Evolutionary conservation across 64 coral and sea anemone species (phyloP).

Genomic region (Montipora foliosa): DNA sequence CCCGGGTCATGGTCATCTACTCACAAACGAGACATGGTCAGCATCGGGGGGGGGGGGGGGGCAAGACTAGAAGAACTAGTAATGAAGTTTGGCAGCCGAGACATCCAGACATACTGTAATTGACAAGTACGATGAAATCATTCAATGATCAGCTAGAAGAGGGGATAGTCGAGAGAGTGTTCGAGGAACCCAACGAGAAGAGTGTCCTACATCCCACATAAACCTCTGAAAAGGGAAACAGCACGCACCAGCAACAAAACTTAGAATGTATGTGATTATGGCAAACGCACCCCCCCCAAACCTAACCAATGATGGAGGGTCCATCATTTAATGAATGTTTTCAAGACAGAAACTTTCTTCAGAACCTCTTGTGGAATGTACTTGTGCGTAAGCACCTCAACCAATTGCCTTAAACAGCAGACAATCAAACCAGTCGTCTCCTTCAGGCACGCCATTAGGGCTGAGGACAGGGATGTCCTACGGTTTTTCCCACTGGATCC

Average conservation of each 20-base stretch:
- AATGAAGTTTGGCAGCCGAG: conserved; percentile 8
- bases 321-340: conserved; percentile 56
- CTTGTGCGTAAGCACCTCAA: conserved; percentile 16
- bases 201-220: conserved; percentile 14
- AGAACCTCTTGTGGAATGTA: conserved; percentile 37
- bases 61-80: conserved; percentile 3
- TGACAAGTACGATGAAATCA: conserved; percentile 32
- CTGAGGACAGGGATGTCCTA: not conserved
- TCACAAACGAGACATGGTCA: conserved; percentile 12
- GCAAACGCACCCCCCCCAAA: too few relatives aligned
- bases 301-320: not conserved
- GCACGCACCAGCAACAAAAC: not conserved
- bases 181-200: not conserved
- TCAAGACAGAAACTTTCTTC: conserved; percentile 45
- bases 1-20: not conserved
- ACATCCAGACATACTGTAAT: conserved; percentile 4
- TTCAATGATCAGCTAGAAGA: conserved; percentile 8
- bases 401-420: conserved; percentile 2
- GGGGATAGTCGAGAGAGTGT: conserved; percentile 3
- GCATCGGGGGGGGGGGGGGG: too few relatives aligned
- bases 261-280: conserved; percentile 2
- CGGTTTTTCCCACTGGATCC: conserved; percentile 35
- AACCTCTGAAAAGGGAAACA: not conserved
- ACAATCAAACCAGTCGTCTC: conserved; percentile 60
- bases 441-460: conserved; percentile 1